Evolutionary conservation across 2,113 vertebrate genomes (phyloP), one percentile per base, ranked within the genome.

Genomic region (Sitta europaea): DNA sequence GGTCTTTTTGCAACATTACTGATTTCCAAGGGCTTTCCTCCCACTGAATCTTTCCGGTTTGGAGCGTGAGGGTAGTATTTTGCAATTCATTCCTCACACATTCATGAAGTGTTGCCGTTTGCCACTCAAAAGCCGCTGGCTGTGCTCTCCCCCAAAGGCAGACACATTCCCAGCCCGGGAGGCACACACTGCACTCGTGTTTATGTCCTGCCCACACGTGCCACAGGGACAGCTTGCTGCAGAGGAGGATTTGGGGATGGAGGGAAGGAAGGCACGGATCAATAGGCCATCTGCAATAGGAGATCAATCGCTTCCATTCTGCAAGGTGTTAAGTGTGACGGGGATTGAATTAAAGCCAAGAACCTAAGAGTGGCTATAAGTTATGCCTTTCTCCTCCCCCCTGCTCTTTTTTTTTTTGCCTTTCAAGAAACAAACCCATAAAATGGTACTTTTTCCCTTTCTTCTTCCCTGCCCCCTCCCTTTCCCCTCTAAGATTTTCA

Each of bases 251-350:
- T 55, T 40, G 63, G 82, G 70, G 33, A 61, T 1, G 4, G 71
- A 51, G 53, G 76, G 66, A 57, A 71, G 89, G 79, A 40, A 74
- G 71, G 2, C 68, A 42, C 1, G 1, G 10, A 96, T 96, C 97
- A 43, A 97, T 70, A 74, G 90, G 63, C 92, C 58, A 70, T 81
- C 94, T 78, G 89, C 59, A 95, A 95, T 85, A 85, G 88, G 90
- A 93, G 94, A 95, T 96, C 96, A 96, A 97, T 38, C 7, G 95
- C 92, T 92, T 94, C 96, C 95, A 96, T 96, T 96, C 74, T 76
- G 83, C 33, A 33, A 96, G 78, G 95, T 76, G 86, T 94, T 97
- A 92, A 96, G 93, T 47, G 81, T 94, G 94, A 86, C 29, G 42
- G 43, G 86, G 89, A 77, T 89, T 88, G 93, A 89, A 95, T 96